A percentile compares a stretch with the other conserved stretches of the same genome.
phyloP scores from a whole-genome alignment of 2,797 vertebrate genomes.

The Gambelia wislizenii region DNA sequence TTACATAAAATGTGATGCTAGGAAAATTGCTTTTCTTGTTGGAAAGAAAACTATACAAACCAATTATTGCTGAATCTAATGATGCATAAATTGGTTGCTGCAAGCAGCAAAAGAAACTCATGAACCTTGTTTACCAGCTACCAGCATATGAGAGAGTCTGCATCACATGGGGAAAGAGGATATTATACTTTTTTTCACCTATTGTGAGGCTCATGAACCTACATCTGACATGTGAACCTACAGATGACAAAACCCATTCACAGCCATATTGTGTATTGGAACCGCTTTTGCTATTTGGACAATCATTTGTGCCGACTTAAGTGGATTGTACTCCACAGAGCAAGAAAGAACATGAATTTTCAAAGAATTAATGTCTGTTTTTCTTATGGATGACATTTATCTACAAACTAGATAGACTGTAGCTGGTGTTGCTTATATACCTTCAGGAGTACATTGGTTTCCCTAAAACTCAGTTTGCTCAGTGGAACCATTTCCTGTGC shows the following conservation, averaged over 20 bases:
- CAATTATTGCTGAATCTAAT: slow-evolving; percentile 63
- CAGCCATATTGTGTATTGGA: not conserved
- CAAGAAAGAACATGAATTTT: not conserved
- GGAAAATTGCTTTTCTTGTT: slow-evolving; percentile 62
- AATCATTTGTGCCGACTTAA: not conserved
- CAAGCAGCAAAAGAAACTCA: slow-evolving; percentile 52
- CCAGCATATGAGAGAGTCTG: slow-evolving; percentile 35
- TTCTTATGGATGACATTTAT: not conserved
- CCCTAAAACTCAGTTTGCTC: not conserved
- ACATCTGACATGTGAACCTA: too few species aligned
- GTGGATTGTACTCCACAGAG: not conserved
- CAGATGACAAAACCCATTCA: not conserved
- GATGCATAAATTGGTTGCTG: slow-evolving; percentile 47
- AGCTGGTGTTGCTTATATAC: not conserved
- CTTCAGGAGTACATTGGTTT: not conserved
- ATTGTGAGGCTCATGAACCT: not conserved
- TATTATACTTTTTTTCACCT: not conserved
- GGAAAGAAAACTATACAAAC: slow-evolving; percentile 57
- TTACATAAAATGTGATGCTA: slow-evolving; percentile 57
- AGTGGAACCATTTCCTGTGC: not conserved
- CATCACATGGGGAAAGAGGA: not conserved
- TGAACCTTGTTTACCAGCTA: slow-evolving; percentile 37
- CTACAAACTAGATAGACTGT: not conserved
- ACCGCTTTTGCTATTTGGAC: not conserved
- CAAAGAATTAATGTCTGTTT: not conserved